phyloP scores from a whole-genome alignment of 2,113 vertebrate genomes.

The Prunella himalayana region DNA sequence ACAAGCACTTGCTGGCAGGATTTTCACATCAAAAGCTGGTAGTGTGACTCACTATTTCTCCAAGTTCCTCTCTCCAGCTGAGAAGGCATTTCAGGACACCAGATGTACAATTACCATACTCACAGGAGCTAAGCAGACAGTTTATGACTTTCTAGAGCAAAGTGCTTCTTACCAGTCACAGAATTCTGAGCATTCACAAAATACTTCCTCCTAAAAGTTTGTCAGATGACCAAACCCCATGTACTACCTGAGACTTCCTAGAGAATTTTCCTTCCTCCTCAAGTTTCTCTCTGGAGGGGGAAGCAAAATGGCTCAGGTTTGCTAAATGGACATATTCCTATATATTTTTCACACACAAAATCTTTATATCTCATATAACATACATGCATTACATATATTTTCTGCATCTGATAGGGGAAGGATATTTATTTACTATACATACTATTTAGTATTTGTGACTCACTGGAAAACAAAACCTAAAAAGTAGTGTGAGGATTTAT shows the following conservation, averaged over 20 bases:
- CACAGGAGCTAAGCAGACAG: not conserved
- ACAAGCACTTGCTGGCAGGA: not conserved
- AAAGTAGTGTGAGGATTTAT: not conserved
- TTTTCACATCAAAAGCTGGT: not conserved
- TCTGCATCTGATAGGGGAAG: not conserved
- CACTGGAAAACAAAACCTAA: not conserved
- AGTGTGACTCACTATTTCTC: not conserved
- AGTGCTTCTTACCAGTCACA: not conserved
- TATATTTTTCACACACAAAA: not conserved
- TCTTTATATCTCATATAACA: not conserved
- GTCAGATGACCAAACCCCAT: not conserved
- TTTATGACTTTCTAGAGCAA: not conserved
- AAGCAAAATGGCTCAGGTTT: not conserved
- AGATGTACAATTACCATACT: not conserved
- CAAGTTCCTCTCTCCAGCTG: not conserved
- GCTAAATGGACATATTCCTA: not conserved
- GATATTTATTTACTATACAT: not conserved
- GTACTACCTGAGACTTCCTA: not conserved
- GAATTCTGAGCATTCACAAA: not conserved
- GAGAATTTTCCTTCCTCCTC: not conserved
- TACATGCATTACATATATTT: rapidly evolving
- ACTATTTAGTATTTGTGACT: not conserved
- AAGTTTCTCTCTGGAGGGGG: not conserved
- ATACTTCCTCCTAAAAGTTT: not conserved
- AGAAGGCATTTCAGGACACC: constrained; percentile 33